A percentile compares a stretch with the other conserved stretches of the same genome.
These are phyloP conservation scores for Thomomys bottae DNA, from an alignment of 2,113 vertebrate species.

Conservation along the genomic window DNA sequence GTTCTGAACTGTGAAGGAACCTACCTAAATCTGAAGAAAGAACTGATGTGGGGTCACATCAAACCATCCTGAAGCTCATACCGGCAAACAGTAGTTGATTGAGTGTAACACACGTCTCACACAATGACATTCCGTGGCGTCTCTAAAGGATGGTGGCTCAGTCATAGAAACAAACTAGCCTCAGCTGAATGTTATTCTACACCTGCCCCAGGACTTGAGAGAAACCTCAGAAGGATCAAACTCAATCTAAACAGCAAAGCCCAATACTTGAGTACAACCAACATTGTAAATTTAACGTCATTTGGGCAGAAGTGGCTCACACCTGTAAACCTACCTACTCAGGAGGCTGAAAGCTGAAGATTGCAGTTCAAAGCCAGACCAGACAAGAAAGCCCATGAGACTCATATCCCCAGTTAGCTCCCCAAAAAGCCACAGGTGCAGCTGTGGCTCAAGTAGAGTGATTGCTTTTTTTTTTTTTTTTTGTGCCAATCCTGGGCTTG, in stretches of 20 bases:
- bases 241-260: constrained; percentile 15
- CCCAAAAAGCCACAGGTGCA: too few relatives aligned
- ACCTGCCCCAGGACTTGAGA: neutral
- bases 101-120: neutral
- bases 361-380: too few relatives aligned
- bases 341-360: too few relatives aligned
- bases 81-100: neutral
- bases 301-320: too few relatives aligned
- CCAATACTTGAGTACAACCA: neutral
- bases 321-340: too few relatives aligned
- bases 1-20: neutral
- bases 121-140: neutral
- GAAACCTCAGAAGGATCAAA: neutral
- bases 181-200: neutral
- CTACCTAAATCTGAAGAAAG: neutral
- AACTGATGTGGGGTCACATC: neutral
- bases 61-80: neutral
- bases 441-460: too few relatives aligned
- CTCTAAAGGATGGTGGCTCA: neutral
- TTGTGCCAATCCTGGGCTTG: too few relatives aligned
- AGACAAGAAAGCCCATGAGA: too few relatives aligned
- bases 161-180: too few relatives aligned
- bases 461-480: too few relatives aligned
- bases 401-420: too few relatives aligned
- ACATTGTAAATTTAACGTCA: neutral